These are phyloP conservation scores for Procavia capensis DNA, from an alignment of 2,113 vertebrate genomes.

Conservation along the genomic window DNA sequence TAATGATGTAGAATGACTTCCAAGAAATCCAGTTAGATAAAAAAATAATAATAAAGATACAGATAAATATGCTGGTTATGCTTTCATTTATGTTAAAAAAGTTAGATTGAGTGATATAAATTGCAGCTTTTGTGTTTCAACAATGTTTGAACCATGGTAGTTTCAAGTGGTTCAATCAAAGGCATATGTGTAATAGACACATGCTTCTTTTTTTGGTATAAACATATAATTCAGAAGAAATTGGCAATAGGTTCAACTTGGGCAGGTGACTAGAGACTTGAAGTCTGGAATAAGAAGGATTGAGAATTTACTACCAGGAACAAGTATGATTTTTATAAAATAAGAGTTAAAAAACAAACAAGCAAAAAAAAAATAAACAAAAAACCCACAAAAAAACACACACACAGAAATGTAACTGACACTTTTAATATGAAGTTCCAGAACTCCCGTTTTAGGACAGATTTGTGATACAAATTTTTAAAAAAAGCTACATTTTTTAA, in stretches of 20 bases:
- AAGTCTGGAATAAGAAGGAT: neutral
- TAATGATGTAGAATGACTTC: neutral
- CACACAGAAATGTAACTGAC: neutral
- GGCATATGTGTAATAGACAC: neutral
- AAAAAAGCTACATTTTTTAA: neutral
- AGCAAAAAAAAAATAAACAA: too few relatives aligned
- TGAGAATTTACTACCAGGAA: neutral
- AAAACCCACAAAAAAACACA: too few relatives aligned
- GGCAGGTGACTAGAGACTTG: neutral
- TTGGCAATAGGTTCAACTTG: neutral
- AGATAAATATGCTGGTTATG: neutral
- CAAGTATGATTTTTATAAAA: neutral
- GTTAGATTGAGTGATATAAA: neutral
- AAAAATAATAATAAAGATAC: neutral
- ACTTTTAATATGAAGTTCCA: neutral
- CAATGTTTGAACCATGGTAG: neutral
- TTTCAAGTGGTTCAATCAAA: neutral
- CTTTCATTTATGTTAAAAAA: conserved; percentile 22
- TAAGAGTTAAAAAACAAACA: neutral
- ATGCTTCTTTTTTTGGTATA: neutral
- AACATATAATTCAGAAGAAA: neutral
- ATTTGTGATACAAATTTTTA: conserved; percentile 14
- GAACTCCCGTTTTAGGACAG: neutral
- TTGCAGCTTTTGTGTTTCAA: neutral
- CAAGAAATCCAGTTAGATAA: neutral